These are phyloP conservation scores for Lithobates sylvaticus DNA, from an alignment of 2,797 vertebrate genomes.

Conservation along the genomic window DNA sequence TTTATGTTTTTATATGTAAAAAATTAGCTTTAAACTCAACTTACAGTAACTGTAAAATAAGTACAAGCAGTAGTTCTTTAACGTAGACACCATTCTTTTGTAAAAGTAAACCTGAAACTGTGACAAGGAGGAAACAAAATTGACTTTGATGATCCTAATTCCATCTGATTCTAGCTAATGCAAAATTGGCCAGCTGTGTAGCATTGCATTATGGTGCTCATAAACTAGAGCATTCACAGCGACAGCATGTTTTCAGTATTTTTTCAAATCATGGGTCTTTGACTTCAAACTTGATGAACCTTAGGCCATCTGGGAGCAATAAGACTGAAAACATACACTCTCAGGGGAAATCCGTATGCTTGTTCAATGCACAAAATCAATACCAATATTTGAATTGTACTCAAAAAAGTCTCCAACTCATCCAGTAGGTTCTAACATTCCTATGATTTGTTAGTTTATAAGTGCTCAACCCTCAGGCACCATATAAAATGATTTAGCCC, in stretches of 20 bases:
- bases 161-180: background rate
- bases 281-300: slow-evolving; percentile 10
- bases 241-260: slow-evolving; percentile 5
- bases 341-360: slow-evolving; percentile 42
- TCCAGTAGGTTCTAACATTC: slow-evolving; percentile 18
- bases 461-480: background rate
- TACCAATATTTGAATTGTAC: slow-evolving; percentile 43
- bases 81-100: background rate
- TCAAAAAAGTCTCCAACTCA: slow-evolving; percentile 15
- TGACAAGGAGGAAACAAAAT: background rate
- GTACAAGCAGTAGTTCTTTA: background rate
- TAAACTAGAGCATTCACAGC: background rate
- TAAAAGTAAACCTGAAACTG: background rate
- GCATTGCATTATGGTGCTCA: background rate
- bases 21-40: no score
- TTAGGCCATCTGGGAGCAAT: slow-evolving; percentile 41
- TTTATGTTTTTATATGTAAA: no score
- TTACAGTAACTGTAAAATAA: background rate
- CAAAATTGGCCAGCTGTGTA: background rate
- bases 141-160: background rate
- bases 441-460: slow-evolving; percentile 25
- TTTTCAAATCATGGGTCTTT: slow-evolving; percentile 21
- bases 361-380: slow-evolving; percentile 49
- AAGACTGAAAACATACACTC: slow-evolving; percentile 36
- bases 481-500: slow-evolving; percentile 18